A percentile compares a stretch with the other conserved stretches of the same genome.
Conservation (phyloP, 2,797 vertebrate species). For the Anabas testudineus region DNA sequence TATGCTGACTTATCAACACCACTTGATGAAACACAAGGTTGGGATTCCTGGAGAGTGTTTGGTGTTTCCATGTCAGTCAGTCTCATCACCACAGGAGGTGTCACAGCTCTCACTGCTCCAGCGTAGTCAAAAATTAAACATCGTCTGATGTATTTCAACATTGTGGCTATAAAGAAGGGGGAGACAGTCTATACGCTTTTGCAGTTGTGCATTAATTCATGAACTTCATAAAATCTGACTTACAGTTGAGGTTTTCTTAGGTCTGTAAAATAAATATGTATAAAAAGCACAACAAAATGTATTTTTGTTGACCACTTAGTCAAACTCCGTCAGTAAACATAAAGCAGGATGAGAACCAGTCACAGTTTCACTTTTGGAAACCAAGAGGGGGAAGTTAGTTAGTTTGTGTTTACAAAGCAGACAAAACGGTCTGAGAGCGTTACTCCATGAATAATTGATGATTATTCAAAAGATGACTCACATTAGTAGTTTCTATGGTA, state of each 20-base stretch:
- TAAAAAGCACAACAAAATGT: slow-evolving; percentile 27
- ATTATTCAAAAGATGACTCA: slow-evolving; percentile 83
- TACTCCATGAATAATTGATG: slow-evolving; percentile 76
- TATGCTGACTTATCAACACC: slow-evolving; percentile 75
- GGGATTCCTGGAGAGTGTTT: slow-evolving; percentile 64
- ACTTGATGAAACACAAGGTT: slow-evolving; percentile 74
- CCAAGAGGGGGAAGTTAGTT: slow-evolving; percentile 60
- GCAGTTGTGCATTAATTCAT: slow-evolving; percentile 12
- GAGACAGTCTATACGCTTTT: slow-evolving; percentile 9
- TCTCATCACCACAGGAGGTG: slow-evolving; percentile 49
- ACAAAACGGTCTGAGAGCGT: slow-evolving; percentile 76
- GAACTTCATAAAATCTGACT: slow-evolving; percentile 2
- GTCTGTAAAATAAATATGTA: slow-evolving; percentile 33
- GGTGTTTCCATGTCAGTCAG: slow-evolving; percentile 68
- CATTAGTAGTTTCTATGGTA: slow-evolving; percentile 78
- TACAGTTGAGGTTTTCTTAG: slow-evolving; percentile 4
- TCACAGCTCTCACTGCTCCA: slow-evolving; percentile 34
- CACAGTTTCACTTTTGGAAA: slow-evolving; percentile 61
- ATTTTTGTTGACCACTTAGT: slow-evolving; percentile 33
- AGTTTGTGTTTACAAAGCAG: slow-evolving; percentile 75
- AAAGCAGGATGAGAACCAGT: slow-evolving; percentile 65
- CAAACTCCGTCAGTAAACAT: slow-evolving; percentile 55
- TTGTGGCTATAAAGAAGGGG: background rate
- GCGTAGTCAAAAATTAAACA: slow-evolving; percentile 27
- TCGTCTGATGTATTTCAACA: slow-evolving; percentile 11